phyloP scores from a whole-genome alignment of 2,888 invertebrate genomes.

The Lasioglossum figueresi region DNA sequence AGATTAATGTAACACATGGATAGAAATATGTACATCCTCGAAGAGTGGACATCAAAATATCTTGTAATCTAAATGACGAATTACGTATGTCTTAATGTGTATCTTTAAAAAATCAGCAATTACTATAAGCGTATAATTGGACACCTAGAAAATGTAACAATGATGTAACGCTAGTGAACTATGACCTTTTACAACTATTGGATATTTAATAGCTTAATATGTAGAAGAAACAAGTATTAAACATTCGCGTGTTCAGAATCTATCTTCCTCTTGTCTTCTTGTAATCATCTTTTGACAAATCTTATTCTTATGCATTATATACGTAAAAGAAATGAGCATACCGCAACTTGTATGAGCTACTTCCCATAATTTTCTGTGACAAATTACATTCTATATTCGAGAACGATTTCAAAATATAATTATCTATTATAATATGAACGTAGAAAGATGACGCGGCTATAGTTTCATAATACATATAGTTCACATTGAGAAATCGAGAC shows the following conservation, averaged over 20 bases:
- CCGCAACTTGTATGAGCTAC: slow-evolving; percentile 11
- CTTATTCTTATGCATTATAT: not conserved
- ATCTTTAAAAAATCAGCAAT: slow-evolving; percentile 31
- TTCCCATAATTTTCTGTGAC: slow-evolving; percentile 28
- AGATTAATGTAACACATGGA: slow-evolving; percentile 18
- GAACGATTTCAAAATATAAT: not conserved
- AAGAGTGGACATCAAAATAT: slow-evolving; percentile 22
- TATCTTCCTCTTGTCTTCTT: slow-evolving; percentile 16
- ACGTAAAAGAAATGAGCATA: slow-evolving; percentile 17
- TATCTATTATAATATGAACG: not conserved
- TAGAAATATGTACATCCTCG: slow-evolving; percentile 30
- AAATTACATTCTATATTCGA: not conserved
- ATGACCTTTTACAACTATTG: slow-evolving; percentile 32
- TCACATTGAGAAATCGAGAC: slow-evolving; percentile 5
- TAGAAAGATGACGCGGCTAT: not conserved
- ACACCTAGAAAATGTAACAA: slow-evolving; percentile 36
- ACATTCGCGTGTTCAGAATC: slow-evolving; percentile 16
- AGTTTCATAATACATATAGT: slow-evolving; percentile 17
- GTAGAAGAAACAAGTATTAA: slow-evolving; percentile 16
- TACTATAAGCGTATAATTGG: slow-evolving; percentile 45
- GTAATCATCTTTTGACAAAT: slow-evolving; percentile 3
- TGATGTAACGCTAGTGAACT: slow-evolving; percentile 40
- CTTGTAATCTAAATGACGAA: slow-evolving; percentile 23
- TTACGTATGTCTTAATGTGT: slow-evolving; percentile 31
- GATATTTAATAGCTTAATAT: slow-evolving; percentile 21